These are phyloP conservation scores for Amazona guildingii DNA, from an alignment of 2,113 vertebrate species.

Conservation along the genomic window DNA sequence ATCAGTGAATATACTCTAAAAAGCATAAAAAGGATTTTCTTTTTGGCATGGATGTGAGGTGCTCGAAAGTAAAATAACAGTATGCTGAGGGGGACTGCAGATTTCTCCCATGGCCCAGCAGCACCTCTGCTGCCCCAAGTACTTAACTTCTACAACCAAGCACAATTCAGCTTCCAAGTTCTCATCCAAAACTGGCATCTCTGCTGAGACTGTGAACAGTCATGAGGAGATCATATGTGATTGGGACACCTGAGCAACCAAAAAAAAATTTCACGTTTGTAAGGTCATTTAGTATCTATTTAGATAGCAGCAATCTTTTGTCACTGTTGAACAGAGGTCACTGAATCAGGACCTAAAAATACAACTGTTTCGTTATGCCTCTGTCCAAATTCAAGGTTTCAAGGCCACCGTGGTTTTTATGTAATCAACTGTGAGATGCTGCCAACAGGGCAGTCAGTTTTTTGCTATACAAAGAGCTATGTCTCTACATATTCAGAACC, in stretches of 20 bases:
- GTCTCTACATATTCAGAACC: not conserved
- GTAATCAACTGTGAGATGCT: not conserved
- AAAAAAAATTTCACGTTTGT: not conserved
- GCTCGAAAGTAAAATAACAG: not conserved
- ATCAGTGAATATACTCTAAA: not conserved
- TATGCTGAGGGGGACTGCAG: not conserved
- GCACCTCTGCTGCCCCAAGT: not conserved
- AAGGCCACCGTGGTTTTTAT: not conserved
- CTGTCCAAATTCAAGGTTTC: not conserved
- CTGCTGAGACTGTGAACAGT: not conserved
- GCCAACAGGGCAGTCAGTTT: not conserved
- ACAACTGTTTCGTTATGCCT: not conserved
- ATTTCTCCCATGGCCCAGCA: not conserved
- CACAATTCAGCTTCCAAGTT: not conserved
- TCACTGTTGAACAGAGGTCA: not conserved
- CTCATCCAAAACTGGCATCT: not conserved
- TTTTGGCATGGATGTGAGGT: not conserved
- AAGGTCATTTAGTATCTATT: not conserved
- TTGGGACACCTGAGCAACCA: not conserved
- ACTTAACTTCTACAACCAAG: not conserved
- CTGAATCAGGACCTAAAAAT: conserved; percentile 5
- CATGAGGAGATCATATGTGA: not conserved
- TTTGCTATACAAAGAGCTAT: not conserved
- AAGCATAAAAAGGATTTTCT: not conserved
- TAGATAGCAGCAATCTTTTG: not conserved